These are phyloP conservation scores for Erebia ligea DNA, from an alignment of 2,888 invertebrate genomes.

Conservation along the genomic window DNA sequence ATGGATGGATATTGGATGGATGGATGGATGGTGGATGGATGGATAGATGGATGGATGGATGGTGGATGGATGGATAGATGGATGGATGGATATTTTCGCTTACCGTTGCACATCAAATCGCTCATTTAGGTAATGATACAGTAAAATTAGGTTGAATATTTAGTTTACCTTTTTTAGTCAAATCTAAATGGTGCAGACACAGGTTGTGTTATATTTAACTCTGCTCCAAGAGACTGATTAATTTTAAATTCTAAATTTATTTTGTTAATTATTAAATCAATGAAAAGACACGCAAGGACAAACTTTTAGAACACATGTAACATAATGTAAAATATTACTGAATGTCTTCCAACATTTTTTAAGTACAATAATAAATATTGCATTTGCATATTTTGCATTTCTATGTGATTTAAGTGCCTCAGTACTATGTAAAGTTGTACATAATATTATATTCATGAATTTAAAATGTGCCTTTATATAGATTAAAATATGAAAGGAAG, in stretches of 20 bases:
- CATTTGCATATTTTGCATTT: conserved; percentile 20
- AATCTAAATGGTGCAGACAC: conserved; percentile 52
- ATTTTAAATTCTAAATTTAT: conserved; percentile 65
- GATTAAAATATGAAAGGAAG: conserved; percentile 21
- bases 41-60: too few species aligned
- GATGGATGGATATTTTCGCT: too few species aligned
- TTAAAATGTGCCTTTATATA: conserved; percentile 35
- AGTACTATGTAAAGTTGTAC: conserved; percentile 31
- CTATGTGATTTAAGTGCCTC: conserved; percentile 40
- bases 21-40: too few species aligned
- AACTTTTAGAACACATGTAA: conserved; percentile 53
- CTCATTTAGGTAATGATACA: background rate
- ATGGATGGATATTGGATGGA: too few species aligned
- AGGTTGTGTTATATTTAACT: conserved; percentile 63
- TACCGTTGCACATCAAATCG: background rate
- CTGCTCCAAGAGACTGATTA: conserved; percentile 78
- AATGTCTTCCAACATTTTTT: conserved; percentile 66
- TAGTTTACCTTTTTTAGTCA: conserved; percentile 3
- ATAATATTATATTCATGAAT: conserved; percentile 30
- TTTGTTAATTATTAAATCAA: conserved; percentile 45
- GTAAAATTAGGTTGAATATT: background rate
- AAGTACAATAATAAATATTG: conserved; percentile 49
- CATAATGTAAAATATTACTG: conserved; percentile 51
- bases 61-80: too few species aligned
- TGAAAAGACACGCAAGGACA: conserved; percentile 42